Conservation (phyloP, 2,888 invertebrate genomes). For the Andrena trimmerana region DNA sequence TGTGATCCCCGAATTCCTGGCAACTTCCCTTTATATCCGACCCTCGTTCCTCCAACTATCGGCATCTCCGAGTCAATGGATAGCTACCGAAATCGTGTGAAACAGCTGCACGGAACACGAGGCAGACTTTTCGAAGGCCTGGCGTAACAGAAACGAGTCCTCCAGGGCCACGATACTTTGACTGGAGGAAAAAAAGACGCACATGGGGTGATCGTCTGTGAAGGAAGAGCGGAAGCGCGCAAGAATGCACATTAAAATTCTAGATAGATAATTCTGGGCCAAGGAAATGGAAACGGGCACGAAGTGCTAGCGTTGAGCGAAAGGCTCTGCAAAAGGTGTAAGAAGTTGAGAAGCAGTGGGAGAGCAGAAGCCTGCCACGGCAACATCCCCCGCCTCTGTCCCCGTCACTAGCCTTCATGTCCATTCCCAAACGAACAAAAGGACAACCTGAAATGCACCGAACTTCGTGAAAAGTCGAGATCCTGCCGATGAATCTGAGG, state of each 20-base stretch:
- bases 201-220: constrained; percentile 7
- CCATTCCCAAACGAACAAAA: constrained; percentile 8
- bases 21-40: constrained; percentile 1
- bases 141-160: neutral
- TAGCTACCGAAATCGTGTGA: constrained; percentile 19
- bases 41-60: neutral
- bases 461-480: constrained; percentile 2
- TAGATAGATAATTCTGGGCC: neutral
- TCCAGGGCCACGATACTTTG: neutral
- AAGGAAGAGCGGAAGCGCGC: constrained; percentile 3
- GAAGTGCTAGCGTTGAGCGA: constrained; percentile 26
- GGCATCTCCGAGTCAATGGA: constrained; percentile 11
- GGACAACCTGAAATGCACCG: neutral
- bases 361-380: neutral
- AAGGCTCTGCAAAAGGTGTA: neutral
- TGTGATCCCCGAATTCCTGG: constrained; percentile 16
- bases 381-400: neutral
- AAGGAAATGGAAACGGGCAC: constrained; percentile 32
- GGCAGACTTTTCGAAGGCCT: neutral
- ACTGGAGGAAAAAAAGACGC: neutral
- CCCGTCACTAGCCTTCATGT: neutral
- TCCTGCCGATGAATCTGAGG: constrained; percentile 2
- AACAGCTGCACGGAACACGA: neutral
- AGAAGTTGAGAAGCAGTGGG: neutral
- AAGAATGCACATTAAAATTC: constrained; percentile 37